phyloP scores from a whole-genome alignment of 2,113 vertebrate species.

The Pholis gunnellus region DNA sequence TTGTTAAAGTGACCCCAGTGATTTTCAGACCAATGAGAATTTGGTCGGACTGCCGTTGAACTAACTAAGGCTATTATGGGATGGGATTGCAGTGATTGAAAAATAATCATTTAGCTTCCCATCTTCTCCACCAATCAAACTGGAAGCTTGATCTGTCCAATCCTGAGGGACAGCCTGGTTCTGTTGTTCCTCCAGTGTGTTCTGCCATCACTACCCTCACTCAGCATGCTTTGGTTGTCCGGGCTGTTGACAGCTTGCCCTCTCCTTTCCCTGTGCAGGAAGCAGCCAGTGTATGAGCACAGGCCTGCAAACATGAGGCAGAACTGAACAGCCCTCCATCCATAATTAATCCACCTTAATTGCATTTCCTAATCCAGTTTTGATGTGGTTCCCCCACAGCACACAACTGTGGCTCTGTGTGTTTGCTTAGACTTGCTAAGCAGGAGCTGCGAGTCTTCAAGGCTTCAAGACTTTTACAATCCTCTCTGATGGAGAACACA shows the following conservation, averaged over 20 bases:
- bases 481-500: constrained; percentile 6
- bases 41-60: background rate
- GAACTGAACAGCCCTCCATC: constrained; percentile 69
- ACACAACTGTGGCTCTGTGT: constrained; percentile 44
- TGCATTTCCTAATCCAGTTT: constrained; percentile 79
- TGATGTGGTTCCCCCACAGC: constrained; percentile 59
- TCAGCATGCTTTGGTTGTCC: constrained; percentile 33
- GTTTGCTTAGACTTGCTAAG: constrained; percentile 51
- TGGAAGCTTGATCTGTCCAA: background rate
- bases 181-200: constrained; percentile 9
- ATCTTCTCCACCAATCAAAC: background rate
- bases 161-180: background rate
- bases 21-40: background rate
- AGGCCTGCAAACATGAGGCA: constrained; percentile 49
- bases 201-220: background rate
- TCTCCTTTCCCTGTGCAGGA: constrained; percentile 29
- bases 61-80: background rate
- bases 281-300: constrained; percentile 37
- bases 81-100: background rate
- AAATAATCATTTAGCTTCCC: background rate
- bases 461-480: constrained; percentile 22
- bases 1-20: background rate
- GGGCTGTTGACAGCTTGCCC: constrained; percentile 28
- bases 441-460: constrained; percentile 11
- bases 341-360: constrained; percentile 82